A percentile compares a stretch with the other conserved stretches of the same genome.
Conservation (phyloP, 2,888 invertebrate species). For the Caprella mutica region DNA sequence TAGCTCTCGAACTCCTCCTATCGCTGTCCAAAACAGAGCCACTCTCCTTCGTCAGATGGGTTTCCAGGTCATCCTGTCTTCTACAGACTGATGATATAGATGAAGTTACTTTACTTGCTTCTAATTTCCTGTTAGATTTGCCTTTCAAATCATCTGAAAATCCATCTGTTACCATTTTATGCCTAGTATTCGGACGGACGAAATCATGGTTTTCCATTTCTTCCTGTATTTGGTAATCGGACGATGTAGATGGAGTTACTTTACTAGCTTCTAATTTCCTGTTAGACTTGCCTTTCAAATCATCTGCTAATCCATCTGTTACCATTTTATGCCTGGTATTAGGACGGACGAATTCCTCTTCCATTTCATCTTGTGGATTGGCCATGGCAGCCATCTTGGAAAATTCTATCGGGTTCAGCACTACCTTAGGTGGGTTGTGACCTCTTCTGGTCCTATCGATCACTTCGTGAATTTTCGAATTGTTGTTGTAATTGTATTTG, state of each 20-base stretch:
- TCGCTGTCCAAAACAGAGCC: neutral
- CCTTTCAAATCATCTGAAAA: neutral
- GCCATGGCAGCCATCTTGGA: neutral
- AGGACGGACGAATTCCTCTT: neutral
- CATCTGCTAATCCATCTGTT: neutral
- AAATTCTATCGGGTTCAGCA: neutral
- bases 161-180: neutral
- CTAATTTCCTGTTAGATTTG: neutral
- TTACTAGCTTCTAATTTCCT: neutral
- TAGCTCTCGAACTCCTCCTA: neutral
- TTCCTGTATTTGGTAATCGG: too few species aligned
- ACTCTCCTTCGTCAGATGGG: neutral
- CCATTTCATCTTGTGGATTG: neutral
- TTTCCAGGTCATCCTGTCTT: neutral
- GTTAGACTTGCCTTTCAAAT: neutral
- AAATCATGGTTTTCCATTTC: neutral
- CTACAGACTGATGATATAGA: too few species aligned
- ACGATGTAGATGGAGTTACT: too few species aligned
- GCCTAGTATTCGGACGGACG: neutral
- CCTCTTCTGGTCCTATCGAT: neutral
- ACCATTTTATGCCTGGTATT: neutral
- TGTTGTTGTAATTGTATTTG: neutral
- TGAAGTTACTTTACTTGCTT: too few species aligned
- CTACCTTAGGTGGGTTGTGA: neutral
- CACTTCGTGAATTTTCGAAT: neutral